phyloP scores from a whole-genome alignment of 1,140 invertebrate genomes.

The Caenorhabditis brenneri region DNA sequence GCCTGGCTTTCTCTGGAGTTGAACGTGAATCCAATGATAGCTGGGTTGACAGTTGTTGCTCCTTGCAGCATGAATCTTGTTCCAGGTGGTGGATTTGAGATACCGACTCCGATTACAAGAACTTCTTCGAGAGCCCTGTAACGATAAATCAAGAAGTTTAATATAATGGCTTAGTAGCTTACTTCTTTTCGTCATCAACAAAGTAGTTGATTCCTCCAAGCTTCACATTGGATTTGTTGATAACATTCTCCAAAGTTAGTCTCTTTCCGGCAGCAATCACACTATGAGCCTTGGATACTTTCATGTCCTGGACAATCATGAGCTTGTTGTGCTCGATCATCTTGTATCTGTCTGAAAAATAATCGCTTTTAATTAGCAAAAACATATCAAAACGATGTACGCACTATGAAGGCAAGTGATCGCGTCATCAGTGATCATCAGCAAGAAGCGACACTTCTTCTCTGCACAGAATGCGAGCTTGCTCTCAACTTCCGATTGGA shows the following conservation, averaged over 20 bases:
- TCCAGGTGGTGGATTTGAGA: conserved; percentile 54
- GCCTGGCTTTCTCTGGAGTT: conserved; percentile 46
- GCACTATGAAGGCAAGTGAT: conserved; percentile 48
- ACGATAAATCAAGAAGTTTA: no score
- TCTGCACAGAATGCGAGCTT: conserved; percentile 35
- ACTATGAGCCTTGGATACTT: not conserved
- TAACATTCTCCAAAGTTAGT: conserved; percentile 41
- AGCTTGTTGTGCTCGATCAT: not conserved
- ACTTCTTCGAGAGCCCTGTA: not conserved
- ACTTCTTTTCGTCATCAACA: not conserved
- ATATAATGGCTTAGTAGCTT: not conserved
- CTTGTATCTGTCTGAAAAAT: conserved; percentile 47
- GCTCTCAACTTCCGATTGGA: not conserved
- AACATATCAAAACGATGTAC: not conserved
- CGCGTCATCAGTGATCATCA: conserved; percentile 46
- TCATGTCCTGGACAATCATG: conserved; percentile 53
- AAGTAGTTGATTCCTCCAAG: conserved; percentile 57
- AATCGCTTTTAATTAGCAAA: not conserved
- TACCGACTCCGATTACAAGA: conserved; percentile 54
- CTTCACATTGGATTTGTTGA: conserved; percentile 50
- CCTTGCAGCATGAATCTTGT: not conserved
- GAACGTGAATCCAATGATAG: conserved; percentile 51
- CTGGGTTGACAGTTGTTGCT: not conserved
- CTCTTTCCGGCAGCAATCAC: conserved; percentile 41
- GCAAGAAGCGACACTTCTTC: no score